Evolutionary conservation across 2,888 invertebrate species (phyloP).

Genomic region (Lithophane ornitopus): DNA sequence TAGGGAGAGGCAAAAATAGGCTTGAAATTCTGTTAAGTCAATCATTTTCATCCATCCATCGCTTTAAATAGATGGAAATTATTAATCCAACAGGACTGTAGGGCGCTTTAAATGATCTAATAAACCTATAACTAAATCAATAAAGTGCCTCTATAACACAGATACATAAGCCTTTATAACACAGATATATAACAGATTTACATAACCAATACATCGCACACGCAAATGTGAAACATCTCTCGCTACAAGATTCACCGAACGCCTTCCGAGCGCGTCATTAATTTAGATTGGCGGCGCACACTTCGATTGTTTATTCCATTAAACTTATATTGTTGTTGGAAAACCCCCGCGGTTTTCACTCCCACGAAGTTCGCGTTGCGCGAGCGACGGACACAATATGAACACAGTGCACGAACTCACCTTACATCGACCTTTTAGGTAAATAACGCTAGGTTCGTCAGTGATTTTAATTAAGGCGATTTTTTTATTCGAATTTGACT

Average conservation of each 20-base stretch:
- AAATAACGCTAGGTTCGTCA: conserved; percentile 4
- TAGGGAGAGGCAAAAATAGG: too few species aligned
- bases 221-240: conserved; percentile 24
- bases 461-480: conserved; percentile 1
- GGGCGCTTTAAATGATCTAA: not conserved
- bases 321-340: conserved; percentile 79
- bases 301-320: conserved; percentile 86
- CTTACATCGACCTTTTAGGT: conserved; percentile 26
- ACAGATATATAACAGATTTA: not conserved
- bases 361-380: conserved; percentile 16
- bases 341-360: conserved; percentile 62
- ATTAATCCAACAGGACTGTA: not conserved
- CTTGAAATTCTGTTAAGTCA: too few species aligned
- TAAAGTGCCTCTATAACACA: not conserved
- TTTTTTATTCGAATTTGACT: not conserved
- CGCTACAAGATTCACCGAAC: conserved; percentile 58
- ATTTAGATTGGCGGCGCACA: conserved; percentile 68
- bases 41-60: too few species aligned
- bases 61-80: not conserved
- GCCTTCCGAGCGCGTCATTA: conserved; percentile 61
- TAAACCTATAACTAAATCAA: not conserved
- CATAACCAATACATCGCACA: conserved; percentile 7
- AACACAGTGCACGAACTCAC: conserved; percentile 14
- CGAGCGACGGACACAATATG: conserved; percentile 15
- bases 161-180: not conserved